phyloP scores from a whole-genome alignment of 2,888 invertebrate species.

The Dascillus cervinus region DNA sequence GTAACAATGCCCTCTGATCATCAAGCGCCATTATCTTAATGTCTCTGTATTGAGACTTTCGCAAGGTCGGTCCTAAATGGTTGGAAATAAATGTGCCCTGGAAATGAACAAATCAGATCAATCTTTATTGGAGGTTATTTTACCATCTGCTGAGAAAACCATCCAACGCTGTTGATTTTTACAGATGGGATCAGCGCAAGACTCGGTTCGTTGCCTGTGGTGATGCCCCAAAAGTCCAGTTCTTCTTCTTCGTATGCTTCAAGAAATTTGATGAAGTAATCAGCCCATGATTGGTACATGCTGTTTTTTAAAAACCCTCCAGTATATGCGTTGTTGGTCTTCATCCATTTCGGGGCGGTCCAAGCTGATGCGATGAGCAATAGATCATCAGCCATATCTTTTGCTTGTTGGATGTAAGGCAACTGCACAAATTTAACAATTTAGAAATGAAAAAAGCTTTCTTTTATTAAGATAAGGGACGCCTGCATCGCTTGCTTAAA shows the following conservation, averaged over 20 bases:
- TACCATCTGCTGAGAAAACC: slow-evolving; percentile 50
- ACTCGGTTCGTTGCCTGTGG: slow-evolving; percentile 82
- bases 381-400: slow-evolving; percentile 21
- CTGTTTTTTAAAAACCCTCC: slow-evolving; percentile 32
- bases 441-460: too few relatives aligned
- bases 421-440: too few relatives aligned
- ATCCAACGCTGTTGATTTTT: slow-evolving; percentile 68
- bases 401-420: slow-evolving; percentile 29
- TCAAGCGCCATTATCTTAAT: slow-evolving; percentile 68
- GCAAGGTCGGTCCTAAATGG: slow-evolving; percentile 68
- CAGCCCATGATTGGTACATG: slow-evolving; percentile 72
- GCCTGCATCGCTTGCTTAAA: too few relatives aligned
- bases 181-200: slow-evolving; percentile 47
- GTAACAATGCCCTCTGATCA: slow-evolving; percentile 61
- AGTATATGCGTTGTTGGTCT: slow-evolving; percentile 34
- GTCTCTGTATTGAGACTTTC: slow-evolving; percentile 48
- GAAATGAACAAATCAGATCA: too few relatives aligned
- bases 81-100: slow-evolving; percentile 62
- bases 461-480: too few relatives aligned
- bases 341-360: slow-evolving; percentile 50
- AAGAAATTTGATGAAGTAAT: slow-evolving; percentile 75
- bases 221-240: slow-evolving; percentile 71
- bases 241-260: slow-evolving; percentile 64
- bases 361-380: slow-evolving; percentile 53
- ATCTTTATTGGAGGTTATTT: too few relatives aligned